Conservation (phyloP, 2,113 vertebrate species). For the Neomonachus schauinslandi region DNA sequence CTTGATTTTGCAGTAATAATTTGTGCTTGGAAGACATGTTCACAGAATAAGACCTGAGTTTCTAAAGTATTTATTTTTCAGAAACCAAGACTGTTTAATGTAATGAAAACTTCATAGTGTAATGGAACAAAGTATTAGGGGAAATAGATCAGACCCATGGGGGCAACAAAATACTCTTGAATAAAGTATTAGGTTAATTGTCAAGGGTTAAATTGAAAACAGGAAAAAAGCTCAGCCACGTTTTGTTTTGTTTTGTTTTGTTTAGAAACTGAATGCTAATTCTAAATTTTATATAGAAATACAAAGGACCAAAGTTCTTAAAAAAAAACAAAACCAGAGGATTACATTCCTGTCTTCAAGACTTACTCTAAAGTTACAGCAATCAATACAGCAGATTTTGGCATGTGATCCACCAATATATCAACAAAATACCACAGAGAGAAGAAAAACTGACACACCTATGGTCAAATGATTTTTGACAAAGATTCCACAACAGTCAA, state of each 20-base stretch:
- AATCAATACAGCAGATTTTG: neutral
- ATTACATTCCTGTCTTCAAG: neutral
- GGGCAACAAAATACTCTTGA: neutral
- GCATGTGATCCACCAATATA: neutral
- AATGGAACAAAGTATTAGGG: neutral
- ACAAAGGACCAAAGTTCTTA: neutral
- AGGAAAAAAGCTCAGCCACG: neutral
- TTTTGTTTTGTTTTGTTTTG: neutral
- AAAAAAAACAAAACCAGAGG: neutral
- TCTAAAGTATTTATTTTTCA: constrained; percentile 38
- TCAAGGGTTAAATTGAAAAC: constrained; percentile 26
- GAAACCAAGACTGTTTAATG: constrained; percentile 30
- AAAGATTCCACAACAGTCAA: constrained; percentile 1
- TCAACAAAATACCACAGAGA: neutral
- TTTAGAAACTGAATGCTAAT: neutral
- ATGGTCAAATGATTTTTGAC: neutral
- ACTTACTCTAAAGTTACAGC: neutral
- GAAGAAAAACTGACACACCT: neutral
- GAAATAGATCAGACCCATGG: too few relatives aligned
- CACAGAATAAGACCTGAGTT: neutral
- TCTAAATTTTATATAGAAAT: constrained; percentile 29
- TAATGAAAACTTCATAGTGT: constrained; percentile 32
- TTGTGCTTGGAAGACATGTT: neutral
- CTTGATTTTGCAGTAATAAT: constrained; percentile 18
- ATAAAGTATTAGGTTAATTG: constrained; percentile 32